Evolutionary conservation across 2,888 invertebrate species (phyloP), one percentile per base, ranked within the genome.

Genomic region (Paralinhomoeus sp.): DNA sequence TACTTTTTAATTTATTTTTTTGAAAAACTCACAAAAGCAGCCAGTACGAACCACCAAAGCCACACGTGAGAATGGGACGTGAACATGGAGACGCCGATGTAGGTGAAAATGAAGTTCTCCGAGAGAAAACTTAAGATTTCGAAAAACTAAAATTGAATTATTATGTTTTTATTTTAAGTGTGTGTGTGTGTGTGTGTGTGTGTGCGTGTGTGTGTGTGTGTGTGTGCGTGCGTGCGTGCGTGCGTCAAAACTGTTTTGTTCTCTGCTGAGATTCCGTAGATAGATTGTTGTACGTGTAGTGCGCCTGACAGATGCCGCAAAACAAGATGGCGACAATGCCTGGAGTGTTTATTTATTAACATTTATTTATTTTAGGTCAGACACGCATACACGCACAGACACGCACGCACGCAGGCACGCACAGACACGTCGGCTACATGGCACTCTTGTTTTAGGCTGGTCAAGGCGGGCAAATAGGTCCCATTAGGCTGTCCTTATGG

Each of bases 11-110:
- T 40, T 20, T 24, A 31, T 12, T 41, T 34, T 18, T 31, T 15
- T 27, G 17, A 23, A 13, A 13, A 17, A 47, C 49, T 80, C 78
- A 91, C 84, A 68, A 93, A 82, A 67, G 89, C 80, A 53, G 80
- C 76, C 50, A 81, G 71, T 49, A 91, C 85, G 64, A 93, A 91
- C 55, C 78, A 76, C 68, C 89, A 91, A 60, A 80, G 78, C 9
- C 5, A 35, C 17, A 35, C 5, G 7, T 15, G 35, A 3, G n/a
- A n/a, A 17, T 35, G 35, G 64, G 87, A 89, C 0, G 91, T 91
- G 64, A 93, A 93, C 79, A 91, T 87, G 21, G 89, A 87, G 2
- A 93, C 91, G 18, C 93, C 93, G 59, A 93, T 91, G 68, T 93
- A 93, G 3, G 82, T 81, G 69, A 93, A 93, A 58, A 93, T 91